Percentiles rank a stretch among this genome's conserved stretches.
Conservation (phyloP, 1,140 invertebrate genomes). For the Drosophila nikananu region DNA sequence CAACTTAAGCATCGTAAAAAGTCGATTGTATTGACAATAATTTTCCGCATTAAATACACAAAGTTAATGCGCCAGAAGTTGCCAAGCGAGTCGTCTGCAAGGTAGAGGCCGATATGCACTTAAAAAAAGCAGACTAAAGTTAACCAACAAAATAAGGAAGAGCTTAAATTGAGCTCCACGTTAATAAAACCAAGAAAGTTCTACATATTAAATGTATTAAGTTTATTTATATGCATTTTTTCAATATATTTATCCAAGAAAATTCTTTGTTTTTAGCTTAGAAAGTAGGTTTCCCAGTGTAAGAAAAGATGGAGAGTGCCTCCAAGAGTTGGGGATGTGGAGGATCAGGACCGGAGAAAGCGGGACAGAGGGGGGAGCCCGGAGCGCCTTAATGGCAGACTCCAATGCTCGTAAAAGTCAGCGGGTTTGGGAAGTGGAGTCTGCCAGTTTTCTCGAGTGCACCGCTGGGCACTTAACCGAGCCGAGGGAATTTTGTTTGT, state of each 20-base stretch:
- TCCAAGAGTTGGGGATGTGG: conserved; percentile 6
- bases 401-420: conserved; percentile 69
- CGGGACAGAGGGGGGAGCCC: neutral
- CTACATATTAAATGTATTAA: neutral
- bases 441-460: conserved; percentile 50
- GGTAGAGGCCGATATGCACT: conserved; percentile 30
- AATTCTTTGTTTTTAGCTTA: neutral
- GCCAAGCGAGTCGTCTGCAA: conserved; percentile 27
- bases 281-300: neutral
- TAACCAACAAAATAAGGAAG: too few species aligned
- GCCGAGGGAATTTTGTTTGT: conserved; percentile 74
- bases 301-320: neutral
- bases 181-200: neutral
- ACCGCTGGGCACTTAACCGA: conserved; percentile 75
- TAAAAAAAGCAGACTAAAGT: neutral
- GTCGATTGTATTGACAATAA: conserved; percentile 78
- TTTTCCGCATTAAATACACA: conserved; percentile 72
- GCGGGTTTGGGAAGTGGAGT: conserved; percentile 38
- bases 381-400: conserved; percentile 75
- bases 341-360: conserved; percentile 30
- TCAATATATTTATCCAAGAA: neutral
- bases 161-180: too few species aligned
- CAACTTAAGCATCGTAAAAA: conserved; percentile 75
- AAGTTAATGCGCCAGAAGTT: conserved; percentile 69
- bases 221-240: neutral